Evolutionary conservation across 2,113 vertebrate genomes (phyloP), one percentile per base, ranked within the genome.

Genomic region (Lepus timidus): DNA sequence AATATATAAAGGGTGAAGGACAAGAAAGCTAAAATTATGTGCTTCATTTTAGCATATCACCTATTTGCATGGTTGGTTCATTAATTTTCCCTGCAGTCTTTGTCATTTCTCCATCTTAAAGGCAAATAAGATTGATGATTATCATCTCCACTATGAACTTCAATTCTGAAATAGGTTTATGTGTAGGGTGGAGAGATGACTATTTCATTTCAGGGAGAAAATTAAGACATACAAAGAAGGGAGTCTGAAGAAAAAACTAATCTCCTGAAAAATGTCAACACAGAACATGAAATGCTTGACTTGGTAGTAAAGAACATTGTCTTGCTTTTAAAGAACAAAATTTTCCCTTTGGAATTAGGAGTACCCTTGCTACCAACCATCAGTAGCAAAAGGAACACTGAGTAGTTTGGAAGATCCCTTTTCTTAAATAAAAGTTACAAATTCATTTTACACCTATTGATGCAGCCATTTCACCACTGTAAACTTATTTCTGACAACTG

Each of bases 401-500:
- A 58, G 81, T 79, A 65, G 52, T 95, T 96, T 97, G 75, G 79
- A 36, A 51, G 74, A 61, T 90, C 11, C 86, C 71, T 88, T 96
- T 93, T 88, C 96, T 97, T 97, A 96, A 95, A 89, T 95, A 76
- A 96, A 92, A 97, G 64, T 93, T 94, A 85, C 73, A 97, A 95
- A 89, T 85, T 96, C 88, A 95, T 97, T 97, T 95, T 96, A 95
- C 85, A 97, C 51, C 71, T 95, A 88, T 52, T 93, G 91, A 90
- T 96, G 25, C 90, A 81, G 85, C 17, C 83, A 67, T 70, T 70
- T 95, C 74, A 13, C 88, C 80, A 71, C 65, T 93, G 90, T 84
- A 98, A 97, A 97, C 94, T 95, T 96, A 95, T 88, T 95, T 96
- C 84, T 97, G 98, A 94, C 44, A 97, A 94, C 93, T 94, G 61